These are phyloP conservation scores for Albula glossodonta DNA, from an alignment of 2,113 vertebrate genomes.

Conservation along the genomic window DNA sequence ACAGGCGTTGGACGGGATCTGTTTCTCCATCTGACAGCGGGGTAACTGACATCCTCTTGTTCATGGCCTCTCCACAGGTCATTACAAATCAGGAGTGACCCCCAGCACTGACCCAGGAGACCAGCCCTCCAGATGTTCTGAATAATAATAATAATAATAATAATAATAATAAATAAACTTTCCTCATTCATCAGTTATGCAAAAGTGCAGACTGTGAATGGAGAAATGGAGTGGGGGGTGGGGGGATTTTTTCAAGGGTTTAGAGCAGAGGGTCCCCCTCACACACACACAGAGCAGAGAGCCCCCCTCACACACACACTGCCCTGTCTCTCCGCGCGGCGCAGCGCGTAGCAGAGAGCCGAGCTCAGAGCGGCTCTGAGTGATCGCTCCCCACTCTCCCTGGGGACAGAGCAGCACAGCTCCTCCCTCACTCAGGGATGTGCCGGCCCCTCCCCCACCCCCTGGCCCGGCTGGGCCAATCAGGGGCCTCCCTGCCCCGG, in stretches of 20 bases:
- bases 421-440: constrained; percentile 68
- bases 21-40: not conserved
- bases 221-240: too few species aligned
- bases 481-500: constrained; percentile 36
- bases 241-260: too few species aligned
- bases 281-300: too few species aligned
- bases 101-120: not conserved
- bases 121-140: not conserved
- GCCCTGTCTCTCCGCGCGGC: too few species aligned
- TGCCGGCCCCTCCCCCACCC: constrained; percentile 66
- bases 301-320: too few species aligned
- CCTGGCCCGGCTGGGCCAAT: constrained; percentile 36
- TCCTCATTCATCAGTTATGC: not conserved
- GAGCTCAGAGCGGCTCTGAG: constrained; percentile 4
- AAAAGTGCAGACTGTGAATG: too few species aligned
- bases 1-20: constrained; percentile 21
- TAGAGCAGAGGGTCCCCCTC: too few species aligned
- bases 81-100: not conserved
- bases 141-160: too few species aligned
- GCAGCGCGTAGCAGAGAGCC: too few species aligned
- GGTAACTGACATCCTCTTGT: not conserved
- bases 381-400: constrained; percentile 32
- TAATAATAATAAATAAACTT: not conserved
- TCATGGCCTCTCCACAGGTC: not conserved
- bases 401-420: constrained; percentile 49